Base-by-base conservation (phyloP, 2,797 vertebrate genomes). In the Carduelis carduelis region DNA sequence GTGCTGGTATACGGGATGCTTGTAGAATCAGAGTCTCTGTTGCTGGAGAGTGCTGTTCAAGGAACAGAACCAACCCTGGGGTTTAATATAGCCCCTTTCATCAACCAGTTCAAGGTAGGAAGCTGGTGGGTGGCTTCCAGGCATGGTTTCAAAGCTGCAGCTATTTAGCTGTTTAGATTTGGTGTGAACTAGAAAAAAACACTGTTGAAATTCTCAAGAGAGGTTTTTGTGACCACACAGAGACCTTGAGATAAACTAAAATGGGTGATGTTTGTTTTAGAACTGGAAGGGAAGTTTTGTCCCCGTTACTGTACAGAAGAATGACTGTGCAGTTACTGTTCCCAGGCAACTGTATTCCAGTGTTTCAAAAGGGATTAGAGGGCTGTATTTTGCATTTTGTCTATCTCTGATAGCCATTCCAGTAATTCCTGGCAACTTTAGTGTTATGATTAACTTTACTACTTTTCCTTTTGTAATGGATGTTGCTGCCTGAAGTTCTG, bases 31-130 rank as follows among this genome's bases (percentile, higher is more conserved):
- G 98, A 98, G 79, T 98, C 97, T 5, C 95, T 99, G 94, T 95
- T 99, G 79, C 98, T 98, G 96, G 99, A 99, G 96, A 99, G 98
- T 17, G 99, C 99, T 6, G 99, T 99, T 82, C 99, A 99, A 97
- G 99, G 99, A 90, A 98, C 97, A 81, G 98, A 99, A 82, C 98
- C 99, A 21, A 99, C 99, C 4, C 98, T 99, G 70, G 99, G 99
- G 8, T 98, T 99, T 91, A 99, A 98, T 74, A 99, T 99, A 37
- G 99, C 99, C 32, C 99, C 99, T 57, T 99, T 99, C 92, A 99
- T 99, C 97, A 99, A 99, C 97, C 99, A 99, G 92, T 99, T 99
- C 97, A 99, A 99, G 93, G 99, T 99, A 97, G 83, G 95, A 77
- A 77, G 35, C 43, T 66, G 50, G 96, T 93, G 35, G 23, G 27